Percentiles rank a stretch among this genome's conserved stretches.
These are phyloP conservation scores for Furcula furcula DNA, from an alignment of 2,888 invertebrate species.

Conservation along the genomic window DNA sequence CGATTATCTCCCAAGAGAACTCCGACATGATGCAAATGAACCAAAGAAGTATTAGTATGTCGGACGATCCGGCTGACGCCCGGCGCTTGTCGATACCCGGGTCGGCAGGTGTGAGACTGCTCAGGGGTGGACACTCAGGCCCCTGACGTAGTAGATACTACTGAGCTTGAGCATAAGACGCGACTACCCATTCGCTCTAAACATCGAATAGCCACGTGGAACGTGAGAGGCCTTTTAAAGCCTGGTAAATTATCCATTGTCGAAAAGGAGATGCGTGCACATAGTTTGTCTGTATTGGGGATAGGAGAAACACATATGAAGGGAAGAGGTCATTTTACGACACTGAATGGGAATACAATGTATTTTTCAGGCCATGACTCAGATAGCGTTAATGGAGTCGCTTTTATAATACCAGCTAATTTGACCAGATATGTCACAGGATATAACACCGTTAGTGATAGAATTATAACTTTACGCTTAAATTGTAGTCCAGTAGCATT, in stretches of 20 bases:
- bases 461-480: neutral
- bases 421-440: neutral
- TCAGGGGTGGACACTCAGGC: too few species aligned
- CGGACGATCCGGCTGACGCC: neutral
- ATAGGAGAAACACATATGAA: neutral
- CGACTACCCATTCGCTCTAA: neutral
- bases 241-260: neutral
- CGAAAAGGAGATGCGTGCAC: neutral
- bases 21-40: neutral
- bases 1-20: neutral
- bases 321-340: neutral
- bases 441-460: neutral
- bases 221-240: neutral
- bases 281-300: neutral
- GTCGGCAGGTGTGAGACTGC: neutral
- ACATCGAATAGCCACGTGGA: neutral
- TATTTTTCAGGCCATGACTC: neutral
- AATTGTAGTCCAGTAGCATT: neutral
- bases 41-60: neutral
- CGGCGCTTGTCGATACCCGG: neutral
- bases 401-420: neutral
- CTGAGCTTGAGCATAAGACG: neutral
- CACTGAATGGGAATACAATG: neutral
- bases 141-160: neutral
- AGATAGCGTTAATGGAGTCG: neutral